These are phyloP conservation scores for Damaliscus lunatus DNA, from an alignment of 2,113 vertebrate species.

Conservation along the genomic window DNA sequence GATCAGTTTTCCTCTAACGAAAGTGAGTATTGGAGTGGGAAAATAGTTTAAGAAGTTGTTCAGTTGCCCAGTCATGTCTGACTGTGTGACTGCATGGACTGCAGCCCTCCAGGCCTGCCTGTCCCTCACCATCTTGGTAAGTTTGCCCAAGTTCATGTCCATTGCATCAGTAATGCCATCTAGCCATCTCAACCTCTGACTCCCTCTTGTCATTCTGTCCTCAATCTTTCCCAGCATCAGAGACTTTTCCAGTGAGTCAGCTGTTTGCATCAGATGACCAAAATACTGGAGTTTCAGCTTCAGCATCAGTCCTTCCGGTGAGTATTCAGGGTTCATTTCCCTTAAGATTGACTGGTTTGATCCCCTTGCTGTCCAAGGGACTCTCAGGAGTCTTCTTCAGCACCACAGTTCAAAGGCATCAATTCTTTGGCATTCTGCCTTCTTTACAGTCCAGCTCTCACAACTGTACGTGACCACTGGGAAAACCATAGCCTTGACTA, in stretches of 20 bases:
- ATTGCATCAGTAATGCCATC: background rate
- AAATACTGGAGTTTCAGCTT: background rate
- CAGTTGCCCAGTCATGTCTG: background rate
- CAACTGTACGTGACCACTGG: background rate
- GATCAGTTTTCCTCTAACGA: background rate
- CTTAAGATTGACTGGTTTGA: background rate
- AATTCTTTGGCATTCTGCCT: background rate
- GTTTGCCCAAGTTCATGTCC: background rate
- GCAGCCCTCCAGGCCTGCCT: background rate
- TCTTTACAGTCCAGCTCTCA: background rate
- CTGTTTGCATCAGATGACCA: background rate
- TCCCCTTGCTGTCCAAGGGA: background rate
- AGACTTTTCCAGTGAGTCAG: background rate
- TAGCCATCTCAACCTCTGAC: background rate
- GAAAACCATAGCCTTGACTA: background rate
- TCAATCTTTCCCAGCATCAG: background rate
- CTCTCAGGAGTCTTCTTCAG: background rate
- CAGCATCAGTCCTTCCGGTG: background rate
- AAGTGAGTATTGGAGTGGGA: background rate
- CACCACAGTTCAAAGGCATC: background rate
- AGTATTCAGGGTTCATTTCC: background rate
- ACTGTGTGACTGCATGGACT: background rate
- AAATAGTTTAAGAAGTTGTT: background rate
- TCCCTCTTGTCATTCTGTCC: background rate
- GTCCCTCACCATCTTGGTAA: background rate